Base-by-base conservation (phyloP, 1,140 invertebrate species). In the Meloidogyne floridensis region DNA sequence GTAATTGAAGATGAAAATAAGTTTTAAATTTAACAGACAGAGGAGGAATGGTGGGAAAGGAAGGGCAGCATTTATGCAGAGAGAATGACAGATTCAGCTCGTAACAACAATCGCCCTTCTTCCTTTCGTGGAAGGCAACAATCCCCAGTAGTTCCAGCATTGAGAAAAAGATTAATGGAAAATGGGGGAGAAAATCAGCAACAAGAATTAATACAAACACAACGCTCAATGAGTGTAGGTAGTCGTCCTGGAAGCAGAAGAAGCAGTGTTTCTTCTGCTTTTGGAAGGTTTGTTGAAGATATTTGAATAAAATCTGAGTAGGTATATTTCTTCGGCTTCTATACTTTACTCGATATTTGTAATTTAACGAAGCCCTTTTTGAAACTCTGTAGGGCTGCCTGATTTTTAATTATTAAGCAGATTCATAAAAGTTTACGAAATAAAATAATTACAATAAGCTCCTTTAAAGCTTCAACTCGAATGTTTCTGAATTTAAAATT, bases 11-110 rank as follows among this genome's bases (percentile, higher is more conserved):
- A 32, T 32, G 32, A 32, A 32, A 32, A 32, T 32, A 32, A 32
- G 32, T 32, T 32, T 32, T 32, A 18, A 18, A 73, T 43, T 20
- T 42, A 72, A 6, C 15, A 56, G n/a, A 70, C 47, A n/a, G 7
- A 65, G 8, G 81, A 83, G n/a, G 43, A 84, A 59, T 84, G 83
- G 83, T 84, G 83, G 83, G 83, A 84, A 18, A 73, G 75, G 4
- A 84, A 84, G 20, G 65, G 53, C 18, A 76, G 54, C n/a, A 65
- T n/a, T 65, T n/a, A n/a, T n/a, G 4, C 59, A n/a, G 59, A 65
- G n/a, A 65, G 6, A 65, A 65, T n/a, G 4, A 15, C 15, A 65
- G 5, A 4, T 7, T 5, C 47, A 71, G 78, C 56, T 20, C 11
- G 8, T 11, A 71, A 78, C 20, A 47, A 70, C 20, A 15, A 54